These are phyloP conservation scores for Peromyscus leucopus DNA, from an alignment of 2,113 vertebrate species.

Conservation along the genomic window DNA sequence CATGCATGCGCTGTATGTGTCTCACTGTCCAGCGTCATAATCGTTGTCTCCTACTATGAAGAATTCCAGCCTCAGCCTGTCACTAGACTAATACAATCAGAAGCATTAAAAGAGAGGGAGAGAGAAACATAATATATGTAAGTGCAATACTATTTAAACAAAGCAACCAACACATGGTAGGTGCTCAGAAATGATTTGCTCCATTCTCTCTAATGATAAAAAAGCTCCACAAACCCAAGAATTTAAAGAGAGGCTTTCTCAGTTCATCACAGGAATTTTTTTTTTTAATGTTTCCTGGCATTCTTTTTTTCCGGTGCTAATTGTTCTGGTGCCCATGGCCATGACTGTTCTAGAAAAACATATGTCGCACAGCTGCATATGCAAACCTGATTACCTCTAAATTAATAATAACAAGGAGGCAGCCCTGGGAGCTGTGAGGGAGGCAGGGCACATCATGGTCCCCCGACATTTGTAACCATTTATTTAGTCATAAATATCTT, in stretches of 20 bases:
- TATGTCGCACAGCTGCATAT: conserved; percentile 49
- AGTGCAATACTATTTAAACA: background rate
- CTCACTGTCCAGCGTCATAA: background rate
- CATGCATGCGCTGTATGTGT: accelerated
- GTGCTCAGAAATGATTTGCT: conserved; percentile 23
- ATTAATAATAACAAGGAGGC: conserved; percentile 67
- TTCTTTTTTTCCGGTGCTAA: conserved; percentile 63
- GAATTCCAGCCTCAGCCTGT: background rate
- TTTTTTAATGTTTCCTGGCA: background rate
- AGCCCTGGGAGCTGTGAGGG: conserved; percentile 44
- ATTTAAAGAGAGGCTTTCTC: conserved; percentile 36
- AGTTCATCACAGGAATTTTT: conserved; percentile 24
- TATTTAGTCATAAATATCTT: conserved; percentile 59
- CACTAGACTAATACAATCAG: conserved; percentile 36
- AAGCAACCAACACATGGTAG: background rate
- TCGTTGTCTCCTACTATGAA: background rate
- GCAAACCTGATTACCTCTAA: conserved; percentile 78
- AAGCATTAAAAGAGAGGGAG: background rate
- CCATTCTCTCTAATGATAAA: background rate
- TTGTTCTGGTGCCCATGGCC: conserved; percentile 70
- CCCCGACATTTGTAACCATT: conserved; percentile 53
- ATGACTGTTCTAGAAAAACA: conserved; percentile 70
- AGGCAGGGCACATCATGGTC: background rate
- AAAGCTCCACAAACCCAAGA: conserved; percentile 51
- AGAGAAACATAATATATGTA: background rate